These are phyloP conservation scores for Crenuchus spilurus DNA, from an alignment of 2,797 vertebrate genomes.

Conservation along the genomic window DNA sequence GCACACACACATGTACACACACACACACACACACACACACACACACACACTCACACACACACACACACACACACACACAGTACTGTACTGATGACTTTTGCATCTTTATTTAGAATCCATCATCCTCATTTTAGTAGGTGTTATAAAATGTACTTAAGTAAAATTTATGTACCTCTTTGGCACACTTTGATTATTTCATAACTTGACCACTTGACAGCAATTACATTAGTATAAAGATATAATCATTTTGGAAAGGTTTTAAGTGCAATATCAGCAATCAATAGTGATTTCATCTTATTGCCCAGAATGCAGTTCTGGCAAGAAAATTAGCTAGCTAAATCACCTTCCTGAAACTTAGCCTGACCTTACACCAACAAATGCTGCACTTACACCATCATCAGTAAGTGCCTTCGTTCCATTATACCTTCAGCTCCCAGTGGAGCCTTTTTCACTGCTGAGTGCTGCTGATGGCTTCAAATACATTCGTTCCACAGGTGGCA, in stretches of 20 bases:
- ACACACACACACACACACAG: too few species aligned
- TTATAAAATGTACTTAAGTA: neutral
- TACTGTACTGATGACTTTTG: too few species aligned
- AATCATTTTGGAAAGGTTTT: neutral
- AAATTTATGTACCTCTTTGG: neutral
- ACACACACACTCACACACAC: too few species aligned
- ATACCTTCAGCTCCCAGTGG: neutral
- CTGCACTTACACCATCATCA: constrained; percentile 3
- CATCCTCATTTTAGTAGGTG: too few species aligned
- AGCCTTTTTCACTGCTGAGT: neutral
- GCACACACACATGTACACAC: too few species aligned
- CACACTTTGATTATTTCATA: neutral
- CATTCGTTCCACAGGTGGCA: constrained; percentile 17
- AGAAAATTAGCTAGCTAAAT: constrained; percentile 25
- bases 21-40: too few species aligned
- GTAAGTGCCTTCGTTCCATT: constrained; percentile 19
- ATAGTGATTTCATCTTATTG: constrained; percentile 21
- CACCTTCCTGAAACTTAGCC: neutral
- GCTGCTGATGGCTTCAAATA: constrained; percentile 21
- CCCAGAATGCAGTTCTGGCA: neutral
- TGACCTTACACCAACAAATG: neutral
- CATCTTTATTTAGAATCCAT: too few species aligned
- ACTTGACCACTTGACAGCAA: neutral
- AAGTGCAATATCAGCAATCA: constrained; percentile 5
- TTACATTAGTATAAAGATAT: neutral